Base-by-base conservation (phyloP, 2,888 invertebrate genomes). In the Xiphydria camelus region DNA sequence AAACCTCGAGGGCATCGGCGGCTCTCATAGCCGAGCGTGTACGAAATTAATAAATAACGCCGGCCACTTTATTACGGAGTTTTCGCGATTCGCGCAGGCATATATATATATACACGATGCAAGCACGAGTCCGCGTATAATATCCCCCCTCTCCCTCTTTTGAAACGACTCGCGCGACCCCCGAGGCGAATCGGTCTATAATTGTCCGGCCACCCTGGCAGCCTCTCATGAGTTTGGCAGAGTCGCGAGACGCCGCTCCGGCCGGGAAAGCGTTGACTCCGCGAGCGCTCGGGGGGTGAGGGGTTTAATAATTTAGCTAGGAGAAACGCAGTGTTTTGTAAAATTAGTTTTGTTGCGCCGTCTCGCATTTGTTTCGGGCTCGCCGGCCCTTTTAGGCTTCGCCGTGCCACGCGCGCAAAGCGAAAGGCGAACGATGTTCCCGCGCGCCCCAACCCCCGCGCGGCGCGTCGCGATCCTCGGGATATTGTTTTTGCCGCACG, bases 301-400 rank as follows among this genome's bases (percentile, higher is more conserved):
- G 47, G 49, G 49, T 47, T 63, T 53, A 55, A 61, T 66, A 66
- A 66, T 66, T 66, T 52, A 61, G 48, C 55, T 46, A 51, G 47
- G 45, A 49, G 53, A 63, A 64, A 59, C 55, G 56, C 56, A 53
- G 45, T 56, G 60, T 64, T 64, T 64, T 61, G 61, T 59, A 57
- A 66, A 66, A 66, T 66, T 62, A 64, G 60, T 65, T 63, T 62
- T 60, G 63, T 63, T 47, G 51, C 49, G 53, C 53, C 57, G 43
- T 55, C 57, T 46, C 53, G 54, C 53, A 45, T 55, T 54, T 47
- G 45, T 52, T 50, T 34, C 18, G 29, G 15, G 29, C 43, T 40
- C 19, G 15, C 18, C 21, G 35, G 25, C 34, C 33, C 34, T 35
- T 9, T 26, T 15, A 15, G 29, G 14, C 15, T 15, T 26, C 29